Evolutionary conservation across 1,140 invertebrate genomes (phyloP).

Genomic region (Drosophila ercepeae): DNA sequence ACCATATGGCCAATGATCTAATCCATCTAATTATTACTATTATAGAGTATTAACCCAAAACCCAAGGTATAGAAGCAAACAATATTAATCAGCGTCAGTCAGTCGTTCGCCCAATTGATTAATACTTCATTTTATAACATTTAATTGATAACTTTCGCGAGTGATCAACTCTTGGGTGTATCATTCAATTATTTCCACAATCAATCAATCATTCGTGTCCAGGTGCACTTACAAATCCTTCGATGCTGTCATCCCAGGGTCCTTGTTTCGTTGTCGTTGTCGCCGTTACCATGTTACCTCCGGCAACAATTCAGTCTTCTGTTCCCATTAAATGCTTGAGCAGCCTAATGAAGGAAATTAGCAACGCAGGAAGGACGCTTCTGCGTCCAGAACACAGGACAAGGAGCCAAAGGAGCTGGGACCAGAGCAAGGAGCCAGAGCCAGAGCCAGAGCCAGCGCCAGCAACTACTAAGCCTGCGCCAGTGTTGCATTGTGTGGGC

Average conservation of each 20-base stretch:
- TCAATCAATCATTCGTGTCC: conserved; percentile 7
- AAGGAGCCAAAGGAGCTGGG: not conserved
- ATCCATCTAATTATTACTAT: not conserved
- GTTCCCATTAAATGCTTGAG: conserved; percentile 69
- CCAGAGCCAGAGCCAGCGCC: conserved; percentile 13
- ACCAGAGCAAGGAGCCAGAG: conserved; percentile 18
- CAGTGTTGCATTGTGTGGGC: conserved; percentile 31
- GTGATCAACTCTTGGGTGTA: not conserved
- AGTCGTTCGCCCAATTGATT: not conserved
- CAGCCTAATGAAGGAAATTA: conserved; percentile 76
- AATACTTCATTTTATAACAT: not conserved
- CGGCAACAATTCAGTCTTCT: conserved; percentile 67
- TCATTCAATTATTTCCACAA: conserved; percentile 11
- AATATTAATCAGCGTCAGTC: not conserved
- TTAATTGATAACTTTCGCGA: not conserved
- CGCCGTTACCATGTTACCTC: conserved; percentile 35
- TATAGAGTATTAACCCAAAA: not conserved
- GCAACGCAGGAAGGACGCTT: conserved; percentile 41
- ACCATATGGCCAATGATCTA: too few relatives aligned
- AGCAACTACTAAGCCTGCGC: too few relatives aligned
- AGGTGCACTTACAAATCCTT: not conserved
- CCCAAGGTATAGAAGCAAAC: too few relatives aligned
- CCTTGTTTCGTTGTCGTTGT: conserved; percentile 11
- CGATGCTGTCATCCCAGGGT: not conserved
- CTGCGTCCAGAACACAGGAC: not conserved